A percentile compares a stretch with the other conserved stretches of the same genome.
phyloP scores from a whole-genome alignment of 2,888 invertebrate genomes.

The Hanleya hanleyi region DNA sequence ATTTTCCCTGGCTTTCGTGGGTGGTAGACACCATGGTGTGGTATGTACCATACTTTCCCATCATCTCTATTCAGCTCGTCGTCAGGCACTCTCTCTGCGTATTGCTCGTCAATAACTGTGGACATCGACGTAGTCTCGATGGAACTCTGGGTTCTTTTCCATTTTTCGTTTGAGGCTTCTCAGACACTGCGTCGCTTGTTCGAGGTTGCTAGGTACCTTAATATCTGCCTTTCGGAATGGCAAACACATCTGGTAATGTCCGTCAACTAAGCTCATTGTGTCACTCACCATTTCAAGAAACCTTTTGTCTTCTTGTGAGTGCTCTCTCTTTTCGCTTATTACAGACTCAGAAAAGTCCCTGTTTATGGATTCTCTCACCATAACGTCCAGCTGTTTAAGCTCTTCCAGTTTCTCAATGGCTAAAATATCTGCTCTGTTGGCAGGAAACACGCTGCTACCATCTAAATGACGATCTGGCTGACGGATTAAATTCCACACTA shows the following conservation, averaged over 20 bases:
- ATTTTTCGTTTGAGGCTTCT: constrained; percentile 7
- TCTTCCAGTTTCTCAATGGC: constrained; percentile 4
- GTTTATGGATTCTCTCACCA: constrained; percentile 18
- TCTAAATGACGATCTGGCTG: no score
- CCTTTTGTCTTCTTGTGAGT: constrained; percentile 25
- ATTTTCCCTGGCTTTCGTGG: constrained; percentile 10
- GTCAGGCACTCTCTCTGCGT: constrained; percentile 1
- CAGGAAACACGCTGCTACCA: no score
- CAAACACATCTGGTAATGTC: constrained; percentile 20
- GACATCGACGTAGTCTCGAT: constrained; percentile 1
- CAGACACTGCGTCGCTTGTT: constrained; percentile 13
- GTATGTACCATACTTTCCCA: constrained; percentile 12
- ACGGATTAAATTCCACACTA: constrained; percentile 20
- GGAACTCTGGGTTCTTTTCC: neutral
- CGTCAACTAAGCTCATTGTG: constrained; percentile 17
- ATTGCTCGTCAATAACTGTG: constrained; percentile 2
- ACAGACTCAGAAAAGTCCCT: constrained; percentile 29
- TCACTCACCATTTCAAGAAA: constrained; percentile 18
- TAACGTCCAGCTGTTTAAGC: constrained; percentile 2
- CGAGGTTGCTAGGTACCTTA: constrained; percentile 12
- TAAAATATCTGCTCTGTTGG: constrained; percentile 12
- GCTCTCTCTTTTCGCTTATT: constrained; percentile 23
- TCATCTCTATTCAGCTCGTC: neutral
- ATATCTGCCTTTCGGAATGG: constrained; percentile 16
- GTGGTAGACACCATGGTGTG: constrained; percentile 8